Conservation (phyloP, 1,140 invertebrate genomes). For the Harpegnathos saltator region DNA sequence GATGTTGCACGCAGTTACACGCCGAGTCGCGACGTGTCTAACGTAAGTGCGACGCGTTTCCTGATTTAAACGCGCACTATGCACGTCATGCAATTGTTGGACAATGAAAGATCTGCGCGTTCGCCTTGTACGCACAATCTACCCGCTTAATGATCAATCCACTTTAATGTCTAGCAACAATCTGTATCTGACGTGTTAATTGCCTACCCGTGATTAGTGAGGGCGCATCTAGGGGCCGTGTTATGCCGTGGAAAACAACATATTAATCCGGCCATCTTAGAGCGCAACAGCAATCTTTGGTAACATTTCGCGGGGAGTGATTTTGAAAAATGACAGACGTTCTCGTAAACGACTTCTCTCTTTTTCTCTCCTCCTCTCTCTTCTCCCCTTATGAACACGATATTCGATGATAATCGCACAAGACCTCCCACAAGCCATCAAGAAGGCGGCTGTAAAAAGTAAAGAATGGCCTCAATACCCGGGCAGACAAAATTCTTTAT, state of each 20-base stretch:
- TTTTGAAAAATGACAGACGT: too few species aligned
- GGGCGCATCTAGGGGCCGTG: neutral
- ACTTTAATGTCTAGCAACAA: conserved; percentile 33
- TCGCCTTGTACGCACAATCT: neutral
- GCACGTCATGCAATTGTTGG: neutral
- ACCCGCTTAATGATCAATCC: conserved; percentile 26
- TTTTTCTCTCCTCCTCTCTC: too few species aligned
- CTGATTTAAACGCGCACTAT: neutral
- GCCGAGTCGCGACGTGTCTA: neutral
- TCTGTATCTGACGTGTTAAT: conserved; percentile 2
- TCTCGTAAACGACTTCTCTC: too few species aligned
- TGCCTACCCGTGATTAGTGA: neutral
- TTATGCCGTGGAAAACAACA: neutral
- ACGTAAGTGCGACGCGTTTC: conserved; percentile 1
- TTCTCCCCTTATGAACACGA: neutral
- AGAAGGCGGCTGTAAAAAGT: neutral
- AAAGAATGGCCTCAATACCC: neutral
- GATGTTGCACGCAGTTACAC: neutral
- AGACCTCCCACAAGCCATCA: neutral
- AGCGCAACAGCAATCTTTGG: too few species aligned
- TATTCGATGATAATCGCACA: neutral
- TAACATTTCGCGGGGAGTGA: too few species aligned
- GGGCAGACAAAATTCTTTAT: conserved; percentile 31
- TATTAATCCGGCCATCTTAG: neutral
- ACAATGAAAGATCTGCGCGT: conserved; percentile 26